Conservation (phyloP, 2,888 invertebrate species). For the Temnothorax unifasciatus region DNA sequence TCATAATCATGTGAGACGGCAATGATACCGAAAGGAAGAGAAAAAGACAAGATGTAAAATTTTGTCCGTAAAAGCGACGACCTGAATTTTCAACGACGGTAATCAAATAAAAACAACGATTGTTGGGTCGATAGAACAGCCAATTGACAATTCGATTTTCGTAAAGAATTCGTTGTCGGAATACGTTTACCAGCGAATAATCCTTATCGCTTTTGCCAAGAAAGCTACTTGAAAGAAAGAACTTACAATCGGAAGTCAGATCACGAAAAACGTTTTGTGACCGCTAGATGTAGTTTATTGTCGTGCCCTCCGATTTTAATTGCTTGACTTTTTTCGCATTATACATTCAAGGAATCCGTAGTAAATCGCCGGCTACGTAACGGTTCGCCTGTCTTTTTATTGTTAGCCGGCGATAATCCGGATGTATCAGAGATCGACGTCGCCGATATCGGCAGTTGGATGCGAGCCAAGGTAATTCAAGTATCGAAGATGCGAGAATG, state of each 20-base stretch:
- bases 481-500: slow-evolving; percentile 74
- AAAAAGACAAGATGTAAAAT: neutral
- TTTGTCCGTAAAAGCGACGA: slow-evolving; percentile 54
- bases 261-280: slow-evolving; percentile 58
- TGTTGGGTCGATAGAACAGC: slow-evolving; percentile 46
- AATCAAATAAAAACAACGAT: slow-evolving; percentile 67
- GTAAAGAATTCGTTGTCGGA: slow-evolving; percentile 50
- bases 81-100: slow-evolving; percentile 60
- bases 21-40: neutral
- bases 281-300: slow-evolving; percentile 39
- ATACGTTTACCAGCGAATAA: slow-evolving; percentile 60
- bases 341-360: neutral
- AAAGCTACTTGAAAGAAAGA: neutral
- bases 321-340: slow-evolving; percentile 54
- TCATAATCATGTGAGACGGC: neutral
- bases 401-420: slow-evolving; percentile 67
- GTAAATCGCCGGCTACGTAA: neutral
- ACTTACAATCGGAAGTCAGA: neutral
- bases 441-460: slow-evolving; percentile 73
- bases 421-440: slow-evolving; percentile 75
- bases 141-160: slow-evolving; percentile 71
- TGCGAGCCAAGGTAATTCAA: slow-evolving; percentile 75
- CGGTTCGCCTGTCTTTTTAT: slow-evolving; percentile 39
- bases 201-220: slow-evolving; percentile 40
- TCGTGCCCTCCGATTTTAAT: slow-evolving; percentile 50